Evolutionary conservation across 1,140 invertebrate genomes (phyloP), one percentile per base, ranked within the genome.

Genomic region (Chionoecetes opilio): DNA sequence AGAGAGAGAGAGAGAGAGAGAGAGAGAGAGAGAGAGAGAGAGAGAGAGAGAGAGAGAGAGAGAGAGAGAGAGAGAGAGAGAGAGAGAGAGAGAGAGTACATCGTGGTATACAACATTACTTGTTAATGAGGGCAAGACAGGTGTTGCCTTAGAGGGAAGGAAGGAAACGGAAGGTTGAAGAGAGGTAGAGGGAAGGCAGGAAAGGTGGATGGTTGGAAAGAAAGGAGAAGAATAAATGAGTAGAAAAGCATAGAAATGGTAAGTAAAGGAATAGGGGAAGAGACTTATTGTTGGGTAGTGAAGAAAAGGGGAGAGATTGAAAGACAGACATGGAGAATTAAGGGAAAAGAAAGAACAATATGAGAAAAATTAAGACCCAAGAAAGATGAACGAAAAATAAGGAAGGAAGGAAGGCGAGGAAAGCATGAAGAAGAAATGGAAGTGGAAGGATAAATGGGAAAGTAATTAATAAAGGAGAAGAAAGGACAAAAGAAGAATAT

Each of bases 21-120:
- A 75, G 63, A n/a, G n/a, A 75, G 63, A n/a, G 63, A n/a, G 63
- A 75, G 63, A 75, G 63, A 75, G 63, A 75, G 53, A 63, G 53
- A 63, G 53, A 63, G 53, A 63, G 9, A 9, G 53, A 63, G 53
- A 9, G 53, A 9, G 53, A 26, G 53, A 63, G 53, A 63, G 38
- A 63, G 53, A 26, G 53, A 63, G 53, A 26, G 8, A 63, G 53
- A 26, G 2, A 9, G 53, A 14, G 41, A 14, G 41, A 46, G 41
- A 46, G 41, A 46, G 41, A 46, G 41, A 46, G 41, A 46, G 41
- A 46, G 41, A 46, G 5, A 5, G 41, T 46, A 46, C 5, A 46
- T 63, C 3, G 38, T 41, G 14, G 38, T 41, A 41, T 41, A 14
- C 5, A 41, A 41, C 38, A 41, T 41, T 14, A 41, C 3, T 41